These are phyloP conservation scores for Aurelia aurita complex sp. Pacific DNA, from an alignment of 30 jellyfish, hydroid and myxozoan genomes.

Conservation along the genomic window DNA sequence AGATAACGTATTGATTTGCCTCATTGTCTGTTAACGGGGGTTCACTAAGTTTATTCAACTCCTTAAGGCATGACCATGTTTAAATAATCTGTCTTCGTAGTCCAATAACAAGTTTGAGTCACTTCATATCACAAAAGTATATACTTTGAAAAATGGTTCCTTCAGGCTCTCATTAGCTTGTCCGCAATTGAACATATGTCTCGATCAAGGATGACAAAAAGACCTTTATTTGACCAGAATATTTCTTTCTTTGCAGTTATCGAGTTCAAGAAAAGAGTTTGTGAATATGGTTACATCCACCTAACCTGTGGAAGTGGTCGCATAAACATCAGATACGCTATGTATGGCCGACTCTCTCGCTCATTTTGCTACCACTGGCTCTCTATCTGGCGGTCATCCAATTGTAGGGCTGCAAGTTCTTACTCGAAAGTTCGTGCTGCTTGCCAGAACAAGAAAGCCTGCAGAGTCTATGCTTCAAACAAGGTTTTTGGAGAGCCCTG, in stretches of 20 bases:
- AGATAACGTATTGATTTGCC: too few relatives aligned
- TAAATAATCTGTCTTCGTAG: too few relatives aligned
- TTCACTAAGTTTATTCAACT: too few relatives aligned
- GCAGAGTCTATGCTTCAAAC: constrained; percentile 47
- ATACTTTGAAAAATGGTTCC: too few relatives aligned
- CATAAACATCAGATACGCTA: constrained; percentile 28
- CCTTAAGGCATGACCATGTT: too few relatives aligned
- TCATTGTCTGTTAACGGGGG: too few relatives aligned
- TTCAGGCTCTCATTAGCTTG: too few relatives aligned
- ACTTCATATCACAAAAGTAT: rapidly evolving
- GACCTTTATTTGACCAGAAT: too few relatives aligned
- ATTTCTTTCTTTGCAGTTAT: background rate
- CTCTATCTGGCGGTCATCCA: constrained; percentile 36
- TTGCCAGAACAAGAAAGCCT: constrained; percentile 23
- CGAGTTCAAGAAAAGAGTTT: constrained; percentile 7
- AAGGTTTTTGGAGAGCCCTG: constrained; percentile 66
- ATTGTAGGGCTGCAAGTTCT: constrained; percentile 45
- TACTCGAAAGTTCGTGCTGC: constrained; percentile 4
- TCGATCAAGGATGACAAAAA: too few relatives aligned
- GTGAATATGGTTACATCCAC: constrained; percentile 17
- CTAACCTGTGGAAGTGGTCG: constrained; percentile 22
- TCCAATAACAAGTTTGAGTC: too few relatives aligned
- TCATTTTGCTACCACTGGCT: constrained; percentile 21
- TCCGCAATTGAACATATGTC: too few relatives aligned
- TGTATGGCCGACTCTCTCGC: constrained; percentile 43